Base-by-base conservation (phyloP, 2,113 vertebrate genomes). In the Prietella phreatophila region DNA sequence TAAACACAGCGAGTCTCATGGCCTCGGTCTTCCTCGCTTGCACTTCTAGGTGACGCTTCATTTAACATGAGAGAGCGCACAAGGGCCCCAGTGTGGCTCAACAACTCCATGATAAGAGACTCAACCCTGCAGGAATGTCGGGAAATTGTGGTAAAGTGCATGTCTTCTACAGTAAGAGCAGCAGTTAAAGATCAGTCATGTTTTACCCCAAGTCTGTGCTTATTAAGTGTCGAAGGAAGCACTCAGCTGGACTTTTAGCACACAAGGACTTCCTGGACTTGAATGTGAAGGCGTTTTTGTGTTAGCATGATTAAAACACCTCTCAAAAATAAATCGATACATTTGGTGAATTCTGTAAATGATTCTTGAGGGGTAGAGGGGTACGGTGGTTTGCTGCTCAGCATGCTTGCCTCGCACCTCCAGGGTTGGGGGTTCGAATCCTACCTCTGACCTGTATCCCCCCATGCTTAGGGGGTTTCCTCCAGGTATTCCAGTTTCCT, bases 51-150 rank as follows among this genome's bases (percentile, higher is more conserved):
- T 78, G 67, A 88, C 69, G 67, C 85, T 88, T 39, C 85, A 80
- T 90, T 88, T 36, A 80, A 86, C 55, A 71, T 81, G 42, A 81
- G 85, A 82, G 65, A 14, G 53, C 25, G 42, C 71, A 63, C 73
- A 80, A 83, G 56, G 55, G 86, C 86, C 65, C 88, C 87, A 89
- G 85, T 85, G 86, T 79, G 87, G 86, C 85, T 80, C 85, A 89
- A 88, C 88, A 86, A 86, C 91, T 91, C 87, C 89, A 87, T 80
- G 87, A 69, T 80, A 79, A 86, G 91, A 91, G 73, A 88, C 61
- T 83, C 89, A 85, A 85, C 86, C 88, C 36, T 87, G 61, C 36
- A 81, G 88, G 87, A 91, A 89, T 81, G 90, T 84, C 67, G 22
- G 1, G 22, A 73, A 78, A 56, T 76, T 27, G 92, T 86, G 87